phyloP scores from a whole-genome alignment of 53 echinoderm and acorn worm genomes.

The Henricia sp. region DNA sequence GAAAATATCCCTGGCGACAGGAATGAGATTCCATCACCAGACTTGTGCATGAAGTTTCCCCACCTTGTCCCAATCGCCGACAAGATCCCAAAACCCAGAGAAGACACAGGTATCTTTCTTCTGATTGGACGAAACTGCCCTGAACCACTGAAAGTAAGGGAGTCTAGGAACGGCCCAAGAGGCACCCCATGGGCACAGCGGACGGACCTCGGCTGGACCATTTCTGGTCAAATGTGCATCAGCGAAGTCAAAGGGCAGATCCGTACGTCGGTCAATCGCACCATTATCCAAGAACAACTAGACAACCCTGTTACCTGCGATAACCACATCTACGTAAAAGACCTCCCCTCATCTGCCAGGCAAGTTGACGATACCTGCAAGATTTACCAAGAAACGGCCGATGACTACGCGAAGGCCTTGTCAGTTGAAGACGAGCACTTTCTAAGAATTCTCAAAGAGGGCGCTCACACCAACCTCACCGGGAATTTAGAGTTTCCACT shows the following conservation, averaged over 20 bases:
- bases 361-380: too few species aligned
- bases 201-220: constrained; percentile 67
- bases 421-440: constrained; percentile 57
- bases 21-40: constrained; percentile 57
- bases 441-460: constrained; percentile 22
- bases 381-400: constrained; percentile 28
- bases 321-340: constrained; percentile 56
- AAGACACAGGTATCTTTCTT: constrained; percentile 38
- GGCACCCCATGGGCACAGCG: constrained; percentile 71
- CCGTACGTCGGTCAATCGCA: constrained; percentile 33
- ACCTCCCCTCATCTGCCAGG: background rate
- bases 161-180: constrained; percentile 60
- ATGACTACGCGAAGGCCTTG: background rate
- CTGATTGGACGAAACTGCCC: constrained; percentile 69
- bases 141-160: constrained; percentile 69
- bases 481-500: constrained; percentile 54
- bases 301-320: constrained; percentile 7
- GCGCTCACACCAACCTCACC: constrained; percentile 34
- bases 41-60: constrained; percentile 16
- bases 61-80: constrained; percentile 15
- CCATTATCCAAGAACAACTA: constrained; percentile 21
- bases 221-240: constrained; percentile 61
- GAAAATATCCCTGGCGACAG: constrained; percentile 49
- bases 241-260: constrained; percentile 15
- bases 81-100: constrained; percentile 32